Evolutionary conservation across 30 jellyfish, hydroid and myxozoan species (phyloP), one percentile per base, ranked within the genome.

Genomic region (Clytia hemisphaerica): DNA sequence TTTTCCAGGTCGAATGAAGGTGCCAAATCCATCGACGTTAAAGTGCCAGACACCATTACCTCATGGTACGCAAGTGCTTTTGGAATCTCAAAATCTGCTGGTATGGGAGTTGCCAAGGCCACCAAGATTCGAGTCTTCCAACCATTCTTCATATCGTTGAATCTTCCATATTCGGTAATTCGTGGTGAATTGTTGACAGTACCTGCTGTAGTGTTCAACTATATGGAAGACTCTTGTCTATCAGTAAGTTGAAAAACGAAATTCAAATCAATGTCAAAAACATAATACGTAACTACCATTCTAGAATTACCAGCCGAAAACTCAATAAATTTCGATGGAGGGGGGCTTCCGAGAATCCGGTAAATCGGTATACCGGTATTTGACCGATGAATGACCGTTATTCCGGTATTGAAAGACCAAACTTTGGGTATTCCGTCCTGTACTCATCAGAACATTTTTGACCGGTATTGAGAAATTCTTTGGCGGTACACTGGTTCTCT

Each of bases 11-110:
- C 63, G 0, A 66, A 73, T 26, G 60, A 92, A 46, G 97, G 97
- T 4, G 77, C 73, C 35, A 62, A 88, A 29, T 72, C 66, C 2
- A 38, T 88, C 19, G 84, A 67, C 9, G 94, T 80, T 31, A 69
- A 57, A 16, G 94, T 88, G 6, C 97, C 97, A 0, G 97, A 88
- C 75, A 79, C 94, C 4, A 77, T 88, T 22, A 88, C 97, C 21
- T 73, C 94, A 6, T 88, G 97, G 97, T 63, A 88, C 45, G 97
- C 94, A 10, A 88, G 91, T 61, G 97, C 88, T 24, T 88, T 88
- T 65, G 97, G 93, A 2, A 64, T 80, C 6, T 88, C 94, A 19
- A 70, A 61, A 21, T 27, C 16, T 6, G 85, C 83, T 7, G 97
- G 97, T 57, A 31, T 88, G 0, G 97, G 97, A 16, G 93, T 88